Base-by-base conservation (phyloP, 2,113 vertebrate species). In the Gasterosteus aculeatus region DNA sequence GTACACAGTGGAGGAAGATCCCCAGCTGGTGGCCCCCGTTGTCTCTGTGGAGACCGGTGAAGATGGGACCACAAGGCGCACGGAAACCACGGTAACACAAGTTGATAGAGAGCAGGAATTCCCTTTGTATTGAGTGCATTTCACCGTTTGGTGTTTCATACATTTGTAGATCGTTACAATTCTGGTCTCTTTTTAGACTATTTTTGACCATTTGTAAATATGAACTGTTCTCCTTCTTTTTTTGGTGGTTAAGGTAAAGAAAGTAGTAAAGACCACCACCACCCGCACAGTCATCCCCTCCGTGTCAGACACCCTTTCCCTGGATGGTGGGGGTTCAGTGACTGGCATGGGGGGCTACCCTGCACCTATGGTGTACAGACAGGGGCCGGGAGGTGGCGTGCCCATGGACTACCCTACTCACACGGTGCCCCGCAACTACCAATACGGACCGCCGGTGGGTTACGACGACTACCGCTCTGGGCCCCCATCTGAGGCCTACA, bases 351-450 rank as follows among this genome's bases (percentile, higher is more conserved):
- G 56, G 62, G 94, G 83, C 81, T 97, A 96, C 3, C 91, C 95
- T 53, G 83, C 94, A 80, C 96, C 97, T 0, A 86, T 95, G 72
- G 90, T 94, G 35, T 97, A 97, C 91, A 93, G 97, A 68, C 96
- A 89, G 0, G 94, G 78, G 2, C 89, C 88, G 0, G 78, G 67
- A 5, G 92, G 86, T 1, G 85, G 31, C 1, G 46, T 80, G 22
- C 91, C 87, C 9, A 91, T 88, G 96, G 96, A 85, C 72, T 98
- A 96, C 77, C 95, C 96, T 85, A 97, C 95, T 0, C 92, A 95
- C 65, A 98, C 97, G 1, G 96, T 98, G 22, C 97, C 97, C 42
- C 95, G 97, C 33, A 97, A 97, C 91, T 98, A 98, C 89, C 96
- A 97, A 88, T 99, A 98, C 44, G 95, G 94, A 38, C 96, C 96